phyloP scores from a whole-genome alignment of 2,113 vertebrate species.

The Catharus bicknelli region DNA sequence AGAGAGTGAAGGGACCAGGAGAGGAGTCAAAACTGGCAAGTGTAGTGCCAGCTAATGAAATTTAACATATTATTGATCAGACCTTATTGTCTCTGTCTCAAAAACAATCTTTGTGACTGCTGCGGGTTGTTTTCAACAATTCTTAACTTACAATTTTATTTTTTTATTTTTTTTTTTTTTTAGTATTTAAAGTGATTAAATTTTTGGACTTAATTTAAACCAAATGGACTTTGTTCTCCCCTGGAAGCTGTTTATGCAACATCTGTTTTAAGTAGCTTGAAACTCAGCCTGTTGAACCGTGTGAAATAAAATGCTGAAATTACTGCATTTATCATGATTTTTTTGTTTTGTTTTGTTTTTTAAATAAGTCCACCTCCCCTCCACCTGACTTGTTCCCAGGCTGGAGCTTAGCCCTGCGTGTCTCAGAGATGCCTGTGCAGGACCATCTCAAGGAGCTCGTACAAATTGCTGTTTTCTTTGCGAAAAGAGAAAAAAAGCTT shows the following conservation, averaged over 20 bases:
- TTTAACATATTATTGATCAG: not conserved
- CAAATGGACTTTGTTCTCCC: slow-evolving; percentile 14
- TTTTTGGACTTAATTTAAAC: not conserved
- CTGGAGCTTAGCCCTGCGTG: not conserved
- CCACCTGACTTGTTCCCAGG: not conserved
- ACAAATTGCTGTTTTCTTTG: not conserved
- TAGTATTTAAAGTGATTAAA: not conserved
- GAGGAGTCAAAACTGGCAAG: not conserved
- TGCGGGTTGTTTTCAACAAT: not conserved
- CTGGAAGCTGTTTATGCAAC: slow-evolving; percentile 27
- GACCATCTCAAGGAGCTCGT: not conserved
- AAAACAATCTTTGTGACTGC: not conserved
- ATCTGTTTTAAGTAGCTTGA: not conserved
- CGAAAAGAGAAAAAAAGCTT: not conserved
- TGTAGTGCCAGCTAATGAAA: not conserved
- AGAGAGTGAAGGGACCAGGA: not conserved
- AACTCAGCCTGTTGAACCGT: not conserved
- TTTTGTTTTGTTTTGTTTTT: no score
- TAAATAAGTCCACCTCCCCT: rapidly evolving
- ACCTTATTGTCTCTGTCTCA: not conserved
- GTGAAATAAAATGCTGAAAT: not conserved
- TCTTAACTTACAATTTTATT: not conserved
- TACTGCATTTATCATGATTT: not conserved
- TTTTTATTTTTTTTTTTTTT: no score
- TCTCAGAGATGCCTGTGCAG: not conserved